phyloP scores from a whole-genome alignment of 2,113 vertebrate genomes.

The Callorhinus ursinus region DNA sequence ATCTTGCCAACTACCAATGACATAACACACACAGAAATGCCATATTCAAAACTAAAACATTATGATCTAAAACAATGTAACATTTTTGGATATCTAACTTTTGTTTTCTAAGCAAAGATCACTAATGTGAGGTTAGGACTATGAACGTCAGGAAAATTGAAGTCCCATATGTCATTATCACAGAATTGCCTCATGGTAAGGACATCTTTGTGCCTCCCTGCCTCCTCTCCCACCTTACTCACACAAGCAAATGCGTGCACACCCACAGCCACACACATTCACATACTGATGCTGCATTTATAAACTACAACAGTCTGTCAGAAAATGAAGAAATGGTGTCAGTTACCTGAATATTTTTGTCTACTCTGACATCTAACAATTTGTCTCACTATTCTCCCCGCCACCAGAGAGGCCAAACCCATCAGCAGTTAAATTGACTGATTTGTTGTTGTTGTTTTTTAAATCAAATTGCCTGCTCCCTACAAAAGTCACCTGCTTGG shows the following conservation, averaged over 20 bases:
- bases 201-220: background rate
- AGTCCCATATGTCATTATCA: background rate
- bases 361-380: background rate
- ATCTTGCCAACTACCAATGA: background rate
- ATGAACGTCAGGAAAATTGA: background rate
- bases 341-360: background rate
- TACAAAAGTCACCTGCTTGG: background rate
- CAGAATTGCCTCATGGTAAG: background rate
- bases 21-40: background rate
- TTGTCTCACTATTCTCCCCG: background rate
- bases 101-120: background rate
- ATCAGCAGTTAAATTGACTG: slow-evolving; percentile 25
- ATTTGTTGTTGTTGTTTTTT: background rate
- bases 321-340: background rate
- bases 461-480: background rate
- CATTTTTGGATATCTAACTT: background rate
- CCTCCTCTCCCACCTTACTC: background rate
- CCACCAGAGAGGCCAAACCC: background rate
- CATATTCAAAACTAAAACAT: background rate
- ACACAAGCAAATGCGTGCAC: background rate
- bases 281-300: background rate
- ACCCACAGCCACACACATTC: background rate
- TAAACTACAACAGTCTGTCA: background rate
- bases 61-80: background rate
- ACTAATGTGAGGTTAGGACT: background rate